Base-by-base conservation (phyloP, 1,140 invertebrate genomes). In the Zaprionus camerounensis region DNA sequence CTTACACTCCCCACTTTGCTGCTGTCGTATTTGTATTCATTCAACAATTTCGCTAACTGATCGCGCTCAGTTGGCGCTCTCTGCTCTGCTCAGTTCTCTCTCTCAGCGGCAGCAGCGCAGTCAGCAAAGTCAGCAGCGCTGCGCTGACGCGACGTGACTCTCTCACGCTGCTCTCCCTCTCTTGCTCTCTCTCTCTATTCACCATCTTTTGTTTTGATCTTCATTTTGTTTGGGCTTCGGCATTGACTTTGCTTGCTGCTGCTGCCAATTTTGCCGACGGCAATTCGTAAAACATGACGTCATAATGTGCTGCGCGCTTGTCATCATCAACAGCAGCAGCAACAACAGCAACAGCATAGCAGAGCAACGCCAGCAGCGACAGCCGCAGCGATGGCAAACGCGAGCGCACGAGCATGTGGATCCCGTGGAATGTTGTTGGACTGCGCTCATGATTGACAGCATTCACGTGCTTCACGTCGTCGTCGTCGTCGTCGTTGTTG, bases 401-500 rank as follows among this genome's bases (percentile, higher is more conserved):
- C 46, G n/a, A 31, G 31, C 31, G 9, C 31, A 24, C 46, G 46
- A 22, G 20, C 22, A 3, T 28, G 36, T 55, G 36, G 69, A 71
- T 66, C 38, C 46, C 65, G 26, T 55, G 71, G 41, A 68, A 57
- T 26, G 65, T 70, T 67, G 57, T 26, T 69, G 58, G 53, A 68
- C 69, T 57, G 72, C 41, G 74, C 81, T 69, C 71, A 65, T 88
- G 85, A 88, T 88, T 88, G 85, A 88, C 85, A 91, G 85, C 85
- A 82, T 81, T 88, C 85, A 88, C 85, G 85, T 88, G 85, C 85
- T 85, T 64, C 86, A 90, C 81, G 75, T 85, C 84, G 70, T 65
- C 75, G 51, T 26, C 26, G 67, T 22, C 41, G 31, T 31, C 71
- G 74, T 84, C 80, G 69, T 64, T 69, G 57, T 36, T 17, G 67